Conservation (phyloP, 2,113 vertebrate genomes). For the Coracopsis vasa region DNA sequence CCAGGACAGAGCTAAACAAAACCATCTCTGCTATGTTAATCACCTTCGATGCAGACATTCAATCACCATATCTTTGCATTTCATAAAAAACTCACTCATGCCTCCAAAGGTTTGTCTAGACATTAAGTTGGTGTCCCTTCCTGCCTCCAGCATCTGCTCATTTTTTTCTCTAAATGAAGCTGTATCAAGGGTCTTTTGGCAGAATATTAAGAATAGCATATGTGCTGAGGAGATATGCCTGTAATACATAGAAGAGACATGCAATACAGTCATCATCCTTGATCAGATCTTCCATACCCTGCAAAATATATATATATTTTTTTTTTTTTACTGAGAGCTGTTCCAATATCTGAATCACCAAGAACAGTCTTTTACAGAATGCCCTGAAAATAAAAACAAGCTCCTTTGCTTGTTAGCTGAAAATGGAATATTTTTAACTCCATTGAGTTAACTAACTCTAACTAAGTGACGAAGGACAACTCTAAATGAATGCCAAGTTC, state of each 20-base stretch:
- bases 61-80: not conserved
- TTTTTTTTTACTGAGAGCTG: not conserved
- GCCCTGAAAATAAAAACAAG: not conserved
- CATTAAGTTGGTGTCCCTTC: not conserved
- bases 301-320: too few relatives aligned
- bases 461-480: not conserved
- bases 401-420: not conserved
- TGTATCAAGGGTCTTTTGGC: not conserved
- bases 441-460: not conserved
- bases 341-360: constrained; percentile 20
- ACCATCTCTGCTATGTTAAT: not conserved
- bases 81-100: not conserved
- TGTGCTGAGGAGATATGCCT: not conserved
- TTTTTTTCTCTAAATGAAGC: not conserved
- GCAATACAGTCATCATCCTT: not conserved
- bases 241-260: not conserved
- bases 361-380: not conserved
- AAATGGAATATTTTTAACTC: not conserved
- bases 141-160: not conserved
- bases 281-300: not conserved
- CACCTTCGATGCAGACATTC: not conserved
- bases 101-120: not conserved
- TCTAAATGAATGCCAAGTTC: constrained; percentile 16
- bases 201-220: not conserved
- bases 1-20: not conserved